Base-by-base conservation (phyloP, 2,888 invertebrate species). In the Phalera bucephala region DNA sequence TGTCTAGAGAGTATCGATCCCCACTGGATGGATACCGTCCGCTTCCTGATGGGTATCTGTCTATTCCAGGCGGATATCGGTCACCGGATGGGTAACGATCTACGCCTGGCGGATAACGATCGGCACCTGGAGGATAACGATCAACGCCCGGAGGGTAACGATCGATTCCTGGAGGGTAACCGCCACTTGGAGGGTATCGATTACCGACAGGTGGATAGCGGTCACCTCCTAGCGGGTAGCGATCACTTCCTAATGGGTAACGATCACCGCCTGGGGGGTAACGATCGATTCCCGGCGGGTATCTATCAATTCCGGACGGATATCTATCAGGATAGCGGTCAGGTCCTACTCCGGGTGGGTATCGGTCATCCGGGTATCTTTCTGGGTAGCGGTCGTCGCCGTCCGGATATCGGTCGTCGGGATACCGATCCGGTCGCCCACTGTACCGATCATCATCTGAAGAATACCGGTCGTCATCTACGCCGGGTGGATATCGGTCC, bases 371-470 rank as follows among this genome's bases (percentile, higher is more conserved):
- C 40, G 91, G 87, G 58, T 83, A 83, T 45, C 78, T 64, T 51
- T 80, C 81, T 50, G 81, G 80, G 54, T 87, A 88, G 31, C 80
- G 77, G 65, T 91, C 91, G 10, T 88, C 79, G 1, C 90, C 85
- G 20, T 82, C 89, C 36, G 93, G 91, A 60, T 92, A 92, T 28
- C 91, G 85, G 72, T 91, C 92, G 39, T 90, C 90, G 52, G 67
- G 70, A 78, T 87, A 91, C 54, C 91, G 86, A 65, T 92, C 92
- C 26, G 86, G 79, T 36, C 80, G 71, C 50, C 81, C 76, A 59
- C 52, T 52, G 45, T 87, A 90, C 46, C 86, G 83, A 62, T 90
- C 90, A 53, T 88, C 88, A 52, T 83, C 74, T 27, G 25, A 12
- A 14, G 91, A 82, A 67, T 91, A 91, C 42, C 91, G 86, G 56